Percentiles rank a stretch among this genome's conserved stretches.
Conservation (phyloP, 2,888 invertebrate genomes). For the Pteria penguin region DNA sequence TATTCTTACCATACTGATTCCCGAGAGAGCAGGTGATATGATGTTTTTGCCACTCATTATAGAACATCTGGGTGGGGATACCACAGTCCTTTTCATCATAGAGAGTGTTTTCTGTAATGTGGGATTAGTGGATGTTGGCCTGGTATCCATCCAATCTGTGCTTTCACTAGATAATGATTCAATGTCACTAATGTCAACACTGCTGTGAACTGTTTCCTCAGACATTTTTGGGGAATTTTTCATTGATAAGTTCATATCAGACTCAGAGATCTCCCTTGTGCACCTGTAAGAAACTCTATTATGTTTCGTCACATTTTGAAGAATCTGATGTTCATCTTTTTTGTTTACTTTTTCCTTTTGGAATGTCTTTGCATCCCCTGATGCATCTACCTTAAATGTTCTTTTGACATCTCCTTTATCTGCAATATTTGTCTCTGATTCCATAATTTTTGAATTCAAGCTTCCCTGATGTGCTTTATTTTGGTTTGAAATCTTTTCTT, state of each 20-base stretch:
- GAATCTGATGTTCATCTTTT: too few relatives aligned
- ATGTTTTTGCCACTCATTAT: slow-evolving; percentile 15
- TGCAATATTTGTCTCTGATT: background rate
- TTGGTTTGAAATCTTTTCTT: background rate
- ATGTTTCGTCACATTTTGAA: too few relatives aligned
- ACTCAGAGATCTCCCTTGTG: too few relatives aligned
- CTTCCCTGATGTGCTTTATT: background rate
- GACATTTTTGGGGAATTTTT: background rate
- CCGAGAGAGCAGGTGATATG: slow-evolving; percentile 60
- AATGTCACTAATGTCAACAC: too few relatives aligned
- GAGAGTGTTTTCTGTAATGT: slow-evolving; percentile 45
- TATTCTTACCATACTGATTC: slow-evolving; percentile 55
- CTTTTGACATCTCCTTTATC: too few relatives aligned
- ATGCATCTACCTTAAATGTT: slow-evolving; percentile 24
- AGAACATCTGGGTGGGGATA: background rate
- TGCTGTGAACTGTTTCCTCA: too few relatives aligned
- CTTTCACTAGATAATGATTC: too few relatives aligned
- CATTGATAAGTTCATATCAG: background rate
- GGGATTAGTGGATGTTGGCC: too few relatives aligned
- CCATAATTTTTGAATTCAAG: background rate
- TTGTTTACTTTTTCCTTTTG: too few relatives aligned
- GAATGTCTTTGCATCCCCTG: slow-evolving; percentile 13
- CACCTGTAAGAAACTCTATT: too few relatives aligned
- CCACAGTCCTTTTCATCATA: slow-evolving; percentile 42
- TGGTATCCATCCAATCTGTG: too few relatives aligned